phyloP scores from a whole-genome alignment of 2,113 vertebrate species.

The Pachyramphus minor region DNA sequence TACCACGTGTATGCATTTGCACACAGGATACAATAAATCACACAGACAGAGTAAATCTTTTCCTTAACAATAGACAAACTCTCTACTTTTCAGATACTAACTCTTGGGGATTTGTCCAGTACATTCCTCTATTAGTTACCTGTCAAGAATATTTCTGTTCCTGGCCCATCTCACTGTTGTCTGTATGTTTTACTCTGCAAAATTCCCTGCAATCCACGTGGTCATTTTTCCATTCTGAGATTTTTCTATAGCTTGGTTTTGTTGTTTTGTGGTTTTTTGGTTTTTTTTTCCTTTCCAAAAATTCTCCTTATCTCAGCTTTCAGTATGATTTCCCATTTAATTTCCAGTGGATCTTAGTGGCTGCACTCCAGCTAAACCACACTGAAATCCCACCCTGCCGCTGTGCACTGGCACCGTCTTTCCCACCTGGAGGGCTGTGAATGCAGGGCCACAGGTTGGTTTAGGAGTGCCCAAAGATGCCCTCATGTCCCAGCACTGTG shows the following conservation, averaged over 20 bases:
- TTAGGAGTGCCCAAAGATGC: neutral
- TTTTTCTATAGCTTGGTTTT: neutral
- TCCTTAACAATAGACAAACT: neutral
- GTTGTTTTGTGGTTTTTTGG: too few relatives aligned
- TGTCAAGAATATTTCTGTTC: neutral
- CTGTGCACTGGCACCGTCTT: neutral
- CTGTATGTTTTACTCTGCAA: neutral
- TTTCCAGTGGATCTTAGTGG: neutral
- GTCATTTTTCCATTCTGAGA: neutral
- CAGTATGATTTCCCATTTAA: neutral
- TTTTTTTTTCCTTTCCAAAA: neutral
- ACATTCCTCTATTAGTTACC: neutral
- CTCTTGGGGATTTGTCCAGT: neutral
- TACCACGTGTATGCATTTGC: neutral
- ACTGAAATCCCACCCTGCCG: neutral
- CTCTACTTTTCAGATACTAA: neutral
- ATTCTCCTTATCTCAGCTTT: neutral
- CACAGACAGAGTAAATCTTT: neutral
- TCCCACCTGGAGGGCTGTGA: neutral
- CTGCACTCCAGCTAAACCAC: neutral
- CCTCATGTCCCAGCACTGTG: neutral
- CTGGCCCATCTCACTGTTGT: neutral
- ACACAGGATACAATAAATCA: neutral
- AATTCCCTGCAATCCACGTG: neutral
- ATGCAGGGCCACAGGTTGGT: neutral